These are phyloP conservation scores for Pelodiscus sinensis DNA, from an alignment of 2,113 vertebrate species.

Conservation along the genomic window DNA sequence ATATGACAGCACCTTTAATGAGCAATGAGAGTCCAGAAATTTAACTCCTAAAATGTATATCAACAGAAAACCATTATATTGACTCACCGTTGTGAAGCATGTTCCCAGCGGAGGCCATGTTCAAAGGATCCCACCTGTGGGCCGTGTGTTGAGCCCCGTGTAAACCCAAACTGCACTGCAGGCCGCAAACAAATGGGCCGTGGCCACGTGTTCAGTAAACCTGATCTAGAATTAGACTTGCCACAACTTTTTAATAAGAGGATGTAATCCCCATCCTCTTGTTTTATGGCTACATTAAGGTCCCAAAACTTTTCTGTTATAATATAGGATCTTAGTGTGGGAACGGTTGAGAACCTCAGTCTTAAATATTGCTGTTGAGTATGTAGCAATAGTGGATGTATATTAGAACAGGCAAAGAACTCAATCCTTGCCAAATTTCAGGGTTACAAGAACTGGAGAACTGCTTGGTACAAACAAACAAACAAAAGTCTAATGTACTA, in stretches of 20 bases:
- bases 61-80: no score
- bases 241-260: not conserved
- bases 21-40: no score
- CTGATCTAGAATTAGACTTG: not conserved
- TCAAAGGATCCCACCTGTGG: no score
- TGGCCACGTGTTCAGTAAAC: no score
- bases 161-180: no score
- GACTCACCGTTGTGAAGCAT: no score
- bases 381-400: not conserved
- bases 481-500: not conserved
- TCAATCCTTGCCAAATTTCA: not conserved
- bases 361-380: not conserved
- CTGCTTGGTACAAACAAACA: not conserved
- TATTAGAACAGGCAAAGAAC: not conserved
- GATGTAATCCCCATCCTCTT: not conserved
- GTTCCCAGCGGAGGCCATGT: no score
- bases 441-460: not conserved
- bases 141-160: no score
- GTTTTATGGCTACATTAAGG: not conserved
- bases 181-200: no score
- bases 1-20: no score
- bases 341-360: not conserved
- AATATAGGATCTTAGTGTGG: not conserved
- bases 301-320: not conserved
- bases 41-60: no score